phyloP scores from a whole-genome alignment of 2,797 vertebrate species.

The Chrysolophus pictus region DNA sequence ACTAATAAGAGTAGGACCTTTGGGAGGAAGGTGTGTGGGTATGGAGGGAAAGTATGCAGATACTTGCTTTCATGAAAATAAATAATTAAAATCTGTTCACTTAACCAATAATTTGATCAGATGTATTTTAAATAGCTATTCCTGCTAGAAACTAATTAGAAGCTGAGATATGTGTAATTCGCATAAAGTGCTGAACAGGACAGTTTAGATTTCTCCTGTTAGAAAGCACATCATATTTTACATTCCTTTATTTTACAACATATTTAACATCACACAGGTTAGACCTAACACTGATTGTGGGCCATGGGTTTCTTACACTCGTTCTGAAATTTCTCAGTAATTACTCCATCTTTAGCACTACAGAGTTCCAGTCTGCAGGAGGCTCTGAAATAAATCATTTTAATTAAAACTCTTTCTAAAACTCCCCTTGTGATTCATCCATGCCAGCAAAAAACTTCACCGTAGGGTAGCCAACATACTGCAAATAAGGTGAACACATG shows the following conservation, averaged over 20 bases:
- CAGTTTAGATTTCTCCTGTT: background rate
- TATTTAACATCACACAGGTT: background rate
- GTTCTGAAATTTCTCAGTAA: background rate
- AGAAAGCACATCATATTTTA: background rate
- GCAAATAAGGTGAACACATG: background rate
- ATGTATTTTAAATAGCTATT: background rate
- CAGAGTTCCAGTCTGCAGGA: background rate
- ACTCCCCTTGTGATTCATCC: background rate
- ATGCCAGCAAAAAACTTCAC: background rate
- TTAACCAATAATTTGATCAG: background rate
- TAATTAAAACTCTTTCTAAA: background rate
- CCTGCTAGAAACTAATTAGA: background rate
- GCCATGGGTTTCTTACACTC: background rate
- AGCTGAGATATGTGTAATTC: background rate
- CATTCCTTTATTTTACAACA: background rate
- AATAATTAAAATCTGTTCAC: background rate
- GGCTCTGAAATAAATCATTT: background rate
- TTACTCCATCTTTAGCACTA: background rate
- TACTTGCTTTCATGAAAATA: background rate
- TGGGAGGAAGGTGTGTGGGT: accelerated
- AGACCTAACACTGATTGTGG: background rate
- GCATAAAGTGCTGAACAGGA: background rate
- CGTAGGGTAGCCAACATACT: background rate
- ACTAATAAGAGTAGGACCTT: background rate
- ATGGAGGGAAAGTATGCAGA: background rate